phyloP scores from a whole-genome alignment of 2,113 vertebrate genomes.

The Mesembrinibis cayennensis region DNA sequence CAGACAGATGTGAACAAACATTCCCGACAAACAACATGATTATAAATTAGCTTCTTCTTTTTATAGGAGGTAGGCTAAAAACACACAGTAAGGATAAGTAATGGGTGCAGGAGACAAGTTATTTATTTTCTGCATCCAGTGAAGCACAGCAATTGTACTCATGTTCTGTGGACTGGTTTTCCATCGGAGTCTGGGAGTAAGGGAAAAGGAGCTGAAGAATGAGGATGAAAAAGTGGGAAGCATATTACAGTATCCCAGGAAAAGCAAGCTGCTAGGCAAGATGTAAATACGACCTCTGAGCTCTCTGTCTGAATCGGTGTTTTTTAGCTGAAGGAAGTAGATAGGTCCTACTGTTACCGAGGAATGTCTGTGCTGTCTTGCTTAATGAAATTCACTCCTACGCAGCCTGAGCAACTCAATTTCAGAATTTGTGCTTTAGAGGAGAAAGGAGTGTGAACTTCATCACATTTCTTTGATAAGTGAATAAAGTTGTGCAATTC shows the following conservation, averaged over 20 bases:
- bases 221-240: neutral
- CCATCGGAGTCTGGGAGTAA: neutral
- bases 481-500: neutral
- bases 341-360: neutral
- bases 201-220: neutral
- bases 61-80: constrained; percentile 37
- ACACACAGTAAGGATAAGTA: constrained; percentile 49
- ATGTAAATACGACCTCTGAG: neutral
- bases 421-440: neutral
- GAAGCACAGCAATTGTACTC: neutral
- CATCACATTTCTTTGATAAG: neutral
- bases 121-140: constrained; percentile 45
- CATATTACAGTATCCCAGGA: neutral
- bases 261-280: neutral
- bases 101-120: constrained; percentile 31
- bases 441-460: neutral
- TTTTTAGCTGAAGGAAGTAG: neutral
- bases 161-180: neutral
- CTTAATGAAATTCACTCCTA: constrained; percentile 25
- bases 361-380: neutral
- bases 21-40: constrained; percentile 46
- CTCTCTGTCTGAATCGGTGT: neutral
- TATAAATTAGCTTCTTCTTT: constrained; percentile 64
- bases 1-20: constrained; percentile 63
- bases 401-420: neutral